Base-by-base conservation (phyloP, 2,113 vertebrate species). In the Oplegnathus fasciatus region DNA sequence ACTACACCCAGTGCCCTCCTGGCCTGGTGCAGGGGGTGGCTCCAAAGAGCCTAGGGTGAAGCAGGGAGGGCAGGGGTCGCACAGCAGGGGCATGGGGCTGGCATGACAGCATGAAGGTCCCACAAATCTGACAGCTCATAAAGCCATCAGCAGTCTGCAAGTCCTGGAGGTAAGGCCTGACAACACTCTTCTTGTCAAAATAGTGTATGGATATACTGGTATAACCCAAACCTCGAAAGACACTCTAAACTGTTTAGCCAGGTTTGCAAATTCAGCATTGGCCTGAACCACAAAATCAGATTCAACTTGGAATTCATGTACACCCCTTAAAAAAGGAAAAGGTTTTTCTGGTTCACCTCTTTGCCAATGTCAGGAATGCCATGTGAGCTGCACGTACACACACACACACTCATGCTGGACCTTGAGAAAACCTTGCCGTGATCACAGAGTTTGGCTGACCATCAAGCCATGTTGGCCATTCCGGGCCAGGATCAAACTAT, bases 81-180 rank as follows among this genome's bases (percentile, higher is more conserved):
- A 50, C 58, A 77, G 66, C 55, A 54, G 69, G 66, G 32, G 50
- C 44, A 66, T 22, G 28, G 34, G 66, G 64, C 69, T 88, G 86
- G 83, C 83, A 76, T 80, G 76, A 83, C 73, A 72, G 83, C 55
- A 54, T 85, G 82, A 90, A 87, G 89, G 87, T 89, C 87, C 86
- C 77, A 73, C 75, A 34, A 50, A 79, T 91, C 73, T 92, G 91
- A 92, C 86, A 91, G 87, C 88, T 89, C 86, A 73, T 89, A 78
- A 89, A 61, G 75, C 73, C 18, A 15, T 73, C 85, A 85, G 66
- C 22, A 13, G 75, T 79, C 55, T 26, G 60, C 44, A 1, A 84
- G 85, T 82, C 86, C 80, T 58, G 71, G 61, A 89, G 83, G 78
- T 60, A 68, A 86, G 18, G 62, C 76, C 84, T 74, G 87, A 87